Evolutionary conservation across 2,888 invertebrate genomes (phyloP).

Genomic region (Spodoptera littoralis): DNA sequence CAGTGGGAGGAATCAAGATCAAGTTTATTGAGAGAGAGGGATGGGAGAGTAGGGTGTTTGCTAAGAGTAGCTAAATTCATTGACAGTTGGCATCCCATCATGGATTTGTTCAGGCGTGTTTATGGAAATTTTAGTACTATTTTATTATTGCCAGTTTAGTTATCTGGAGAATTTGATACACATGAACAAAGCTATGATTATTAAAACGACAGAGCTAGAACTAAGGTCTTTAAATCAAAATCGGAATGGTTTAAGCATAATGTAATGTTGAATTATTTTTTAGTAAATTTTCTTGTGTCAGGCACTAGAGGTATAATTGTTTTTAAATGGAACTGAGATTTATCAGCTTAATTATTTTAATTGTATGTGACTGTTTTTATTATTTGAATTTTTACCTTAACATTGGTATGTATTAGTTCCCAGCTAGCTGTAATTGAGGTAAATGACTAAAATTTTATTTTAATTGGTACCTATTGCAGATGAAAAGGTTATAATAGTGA

Average conservation of each 20-base stretch:
- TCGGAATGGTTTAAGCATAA: too few species aligned
- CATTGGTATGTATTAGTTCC: constrained; percentile 6
- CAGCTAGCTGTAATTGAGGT: background rate
- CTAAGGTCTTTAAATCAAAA: too few species aligned
- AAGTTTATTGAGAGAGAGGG: constrained; percentile 54
- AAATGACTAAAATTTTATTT: background rate
- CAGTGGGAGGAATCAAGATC: constrained; percentile 46
- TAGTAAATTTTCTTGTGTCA: too few species aligned
- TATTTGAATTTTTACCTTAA: constrained; percentile 6
- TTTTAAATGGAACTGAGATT: too few species aligned
- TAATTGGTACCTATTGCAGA: too few species aligned
- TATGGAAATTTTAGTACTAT: too few species aligned
- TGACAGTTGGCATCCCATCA: too few species aligned
- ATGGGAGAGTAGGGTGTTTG: constrained; percentile 53
- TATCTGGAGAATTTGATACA: too few species aligned
- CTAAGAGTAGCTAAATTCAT: background rate
- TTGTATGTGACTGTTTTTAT: background rate
- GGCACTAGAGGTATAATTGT: too few species aligned
- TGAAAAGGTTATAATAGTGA: too few species aligned
- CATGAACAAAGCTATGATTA: background rate
- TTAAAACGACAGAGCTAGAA: background rate
- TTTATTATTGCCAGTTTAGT: background rate
- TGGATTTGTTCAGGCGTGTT: too few species aligned
- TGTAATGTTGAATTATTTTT: too few species aligned
- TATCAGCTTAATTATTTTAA: constrained; percentile 1